phyloP scores from a whole-genome alignment of 2,113 vertebrate genomes.

The Grantiella picta region DNA sequence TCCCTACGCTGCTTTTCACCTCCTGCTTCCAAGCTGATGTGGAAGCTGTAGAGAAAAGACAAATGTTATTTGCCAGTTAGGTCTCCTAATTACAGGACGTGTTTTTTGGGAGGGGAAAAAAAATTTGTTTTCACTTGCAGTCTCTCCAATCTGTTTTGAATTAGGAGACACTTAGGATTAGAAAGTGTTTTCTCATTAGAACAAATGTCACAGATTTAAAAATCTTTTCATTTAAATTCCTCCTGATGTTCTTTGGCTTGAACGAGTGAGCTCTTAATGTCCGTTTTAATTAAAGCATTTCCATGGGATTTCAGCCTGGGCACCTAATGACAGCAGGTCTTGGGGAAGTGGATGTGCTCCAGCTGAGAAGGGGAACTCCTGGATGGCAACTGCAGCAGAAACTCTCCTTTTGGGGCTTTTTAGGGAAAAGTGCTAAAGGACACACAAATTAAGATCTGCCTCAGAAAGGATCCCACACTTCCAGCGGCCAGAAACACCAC shows the following conservation, averaged over 20 bases:
- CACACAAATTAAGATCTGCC: background rate
- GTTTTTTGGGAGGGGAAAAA: background rate
- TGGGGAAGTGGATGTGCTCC: background rate
- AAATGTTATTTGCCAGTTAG: background rate
- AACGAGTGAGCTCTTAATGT: slow-evolving; percentile 66
- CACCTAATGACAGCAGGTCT: slow-evolving; percentile 23
- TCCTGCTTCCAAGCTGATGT: background rate
- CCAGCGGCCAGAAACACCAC: fast-evolving
- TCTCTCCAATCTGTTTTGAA: slow-evolving; percentile 51
- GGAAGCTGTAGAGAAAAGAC: background rate
- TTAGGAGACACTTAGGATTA: slow-evolving; percentile 33
- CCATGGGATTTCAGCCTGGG: slow-evolving; percentile 36
- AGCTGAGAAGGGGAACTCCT: background rate
- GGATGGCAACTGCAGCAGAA: background rate
- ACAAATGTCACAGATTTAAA: slow-evolving; percentile 67
- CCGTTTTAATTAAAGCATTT: slow-evolving; percentile 66
- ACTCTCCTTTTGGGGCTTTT: background rate
- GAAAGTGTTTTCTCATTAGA: slow-evolving; percentile 68
- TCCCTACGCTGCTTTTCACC: background rate
- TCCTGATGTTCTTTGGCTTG: slow-evolving; percentile 67
- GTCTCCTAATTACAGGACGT: background rate
- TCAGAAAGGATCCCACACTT: background rate
- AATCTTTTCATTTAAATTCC: slow-evolving; percentile 62
- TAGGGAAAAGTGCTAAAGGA: background rate
- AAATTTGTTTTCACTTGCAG: slow-evolving; percentile 30